Percentiles rank a stretch among this genome's conserved stretches.
Evolutionary conservation across 2,113 vertebrate genomes (phyloP).

Genomic region (Eolophus roseicapilla): DNA sequence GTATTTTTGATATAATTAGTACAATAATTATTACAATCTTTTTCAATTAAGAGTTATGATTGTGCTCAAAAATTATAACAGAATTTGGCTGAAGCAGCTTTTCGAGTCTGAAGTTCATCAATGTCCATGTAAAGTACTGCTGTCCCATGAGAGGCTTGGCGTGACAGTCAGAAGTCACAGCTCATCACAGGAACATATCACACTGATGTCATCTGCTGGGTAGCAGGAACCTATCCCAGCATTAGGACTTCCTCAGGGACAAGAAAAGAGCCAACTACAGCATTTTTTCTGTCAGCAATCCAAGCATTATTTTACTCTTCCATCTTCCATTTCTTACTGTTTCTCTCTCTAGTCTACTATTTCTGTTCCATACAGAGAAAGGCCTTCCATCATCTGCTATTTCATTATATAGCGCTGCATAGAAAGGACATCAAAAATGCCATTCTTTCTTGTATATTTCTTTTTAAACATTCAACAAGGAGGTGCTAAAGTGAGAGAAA

Average conservation of each 20-base stretch:
- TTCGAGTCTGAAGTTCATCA: background rate
- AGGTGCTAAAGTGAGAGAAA: background rate
- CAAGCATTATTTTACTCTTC: conserved; percentile 58
- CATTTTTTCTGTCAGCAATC: conserved; percentile 20
- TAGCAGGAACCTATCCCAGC: background rate
- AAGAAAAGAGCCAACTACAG: conserved; percentile 42
- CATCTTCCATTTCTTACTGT: conserved; percentile 14
- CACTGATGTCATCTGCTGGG: conserved; percentile 34
- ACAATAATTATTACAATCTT: background rate
- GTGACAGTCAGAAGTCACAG: background rate
- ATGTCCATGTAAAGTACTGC: background rate
- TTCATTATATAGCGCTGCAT: background rate
- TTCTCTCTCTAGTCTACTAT: conserved; percentile 16
- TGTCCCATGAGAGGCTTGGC: background rate
- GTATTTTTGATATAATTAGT: background rate
- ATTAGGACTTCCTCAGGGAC: background rate
- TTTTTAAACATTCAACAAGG: background rate
- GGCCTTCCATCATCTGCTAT: background rate
- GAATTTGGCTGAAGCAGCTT: background rate
- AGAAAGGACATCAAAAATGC: background rate
- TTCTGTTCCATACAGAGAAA: background rate
- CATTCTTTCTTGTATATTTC: background rate
- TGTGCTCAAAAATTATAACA: background rate
- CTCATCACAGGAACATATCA: background rate
- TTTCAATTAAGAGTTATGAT: background rate